Evolutionary conservation across 2,797 vertebrate genomes (phyloP), one percentile per base, ranked within the genome.

Genomic region (Gymnothorax reevesii): DNA sequence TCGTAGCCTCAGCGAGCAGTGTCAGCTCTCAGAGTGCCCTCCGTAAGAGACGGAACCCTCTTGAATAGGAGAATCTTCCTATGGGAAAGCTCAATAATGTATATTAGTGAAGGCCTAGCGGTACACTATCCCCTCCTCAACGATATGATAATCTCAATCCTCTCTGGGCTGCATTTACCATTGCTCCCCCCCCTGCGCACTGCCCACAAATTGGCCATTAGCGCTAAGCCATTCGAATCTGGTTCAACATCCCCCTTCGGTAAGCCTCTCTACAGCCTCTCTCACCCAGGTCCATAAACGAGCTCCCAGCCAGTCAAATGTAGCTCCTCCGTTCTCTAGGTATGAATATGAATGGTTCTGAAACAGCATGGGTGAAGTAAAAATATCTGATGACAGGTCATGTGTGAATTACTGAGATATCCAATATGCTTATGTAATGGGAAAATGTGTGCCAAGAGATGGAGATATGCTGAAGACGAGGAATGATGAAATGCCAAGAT

Each of bases 341-440:
- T 73, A 27, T 8, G 25, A 42, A 27, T 62, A 42, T 64, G 42
- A 83, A 83, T 62, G 49, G 62, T 83, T 83, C 83, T 62, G 83
- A 64, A 13, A 64, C 10, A 33, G 60, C 33, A 7, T 5, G 59
- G 59, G 60, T 20, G 4, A 60, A 60, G 3, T 62, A 13, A 10
- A 62, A 22, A 22, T 22, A 25, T 75, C 12, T 79, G 75, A 42
- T 79, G 82, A 79, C 75, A 79, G 42, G 22, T 13, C 64, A 55
- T 62, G 20, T 83, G 60, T 64, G 27, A 62, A 64, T 83, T 64
- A 20, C 33, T 20, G 49, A 62, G 20, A 52, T 59, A 64, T 83
- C 83, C 33, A 59, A 60, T 42, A 64, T 62, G 42, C 83, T 25
- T 15, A 59, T 7, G 60, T 62, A 64, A 62, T 64, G 59, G 13